Base-by-base conservation (phyloP, 2,797 vertebrate genomes). In the Protosalanx chinensis region DNA sequence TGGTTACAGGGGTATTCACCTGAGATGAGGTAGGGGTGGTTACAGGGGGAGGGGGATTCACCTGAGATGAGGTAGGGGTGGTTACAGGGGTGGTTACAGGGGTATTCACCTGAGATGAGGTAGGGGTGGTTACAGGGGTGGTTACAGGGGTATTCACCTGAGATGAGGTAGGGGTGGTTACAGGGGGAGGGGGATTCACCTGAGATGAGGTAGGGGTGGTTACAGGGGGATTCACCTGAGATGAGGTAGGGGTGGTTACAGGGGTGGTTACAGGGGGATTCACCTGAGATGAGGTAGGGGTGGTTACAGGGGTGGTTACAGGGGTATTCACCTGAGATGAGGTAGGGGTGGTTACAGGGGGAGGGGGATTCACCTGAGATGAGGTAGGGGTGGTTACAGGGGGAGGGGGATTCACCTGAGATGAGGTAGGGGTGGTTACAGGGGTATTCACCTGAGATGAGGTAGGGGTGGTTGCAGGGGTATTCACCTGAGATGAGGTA, bases 381-480 rank as follows among this genome's bases (percentile, higher is more conserved):
- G 92, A 98, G 96, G 93, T 98, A 98, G 66, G 97, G 97, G 75
- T 98, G 97, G 87, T 98, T 98, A 86, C 97, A 98, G 80, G 62
- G 23, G 23, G 23, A 27, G 23, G 6, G 33, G 33, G 18, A 37
- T 33, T 30, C 88, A 91, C 96, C 53, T 85, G 94, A 98, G 79
- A 98, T 98, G 92, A 98, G 96, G 93, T 98, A 98, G 66, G 97
- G 97, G 75, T 98, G 97, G 87, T 98, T 98, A 86, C 97, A 98
- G 80, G 62, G 23, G 23, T 1, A 27, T 33, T 30, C 88, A 91
- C 96, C 53, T 85, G 94, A 98, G 79, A 98, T 98, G 92, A 98
- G 96, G 93, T 98, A 98, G 66, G 97, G 97, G 75, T 98, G 97
- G 87, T 98, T 98, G 85, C 97, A 98, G 80, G 62, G 23, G 23